Evolutionary conservation across 2,888 invertebrate species (phyloP).

Genomic region (Chymomyza caudatula): DNA sequence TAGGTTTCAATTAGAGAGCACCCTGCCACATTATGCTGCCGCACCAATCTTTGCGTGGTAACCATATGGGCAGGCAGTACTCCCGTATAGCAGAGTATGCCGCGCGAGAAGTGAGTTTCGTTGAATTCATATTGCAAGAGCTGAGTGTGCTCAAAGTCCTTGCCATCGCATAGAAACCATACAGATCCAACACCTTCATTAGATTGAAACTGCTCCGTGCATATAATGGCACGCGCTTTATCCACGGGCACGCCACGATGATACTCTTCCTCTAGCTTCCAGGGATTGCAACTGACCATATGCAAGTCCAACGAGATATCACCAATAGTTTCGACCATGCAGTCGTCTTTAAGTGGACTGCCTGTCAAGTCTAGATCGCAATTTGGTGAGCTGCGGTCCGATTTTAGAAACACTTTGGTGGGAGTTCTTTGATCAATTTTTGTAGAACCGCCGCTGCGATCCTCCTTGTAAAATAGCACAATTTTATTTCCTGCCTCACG

Average conservation of each 20-base stretch:
- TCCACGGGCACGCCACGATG: conserved; percentile 65
- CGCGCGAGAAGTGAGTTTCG: conserved; percentile 60
- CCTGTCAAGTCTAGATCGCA: conserved; percentile 73
- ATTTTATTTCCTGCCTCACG: conserved; percentile 55
- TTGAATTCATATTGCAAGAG: conserved; percentile 69
- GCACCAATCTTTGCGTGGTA: conserved; percentile 56
- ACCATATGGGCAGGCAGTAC: conserved; percentile 54
- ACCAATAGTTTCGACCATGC: conserved; percentile 67
- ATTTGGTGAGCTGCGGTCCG: conserved; percentile 14
- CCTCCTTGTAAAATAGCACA: conserved; percentile 62
- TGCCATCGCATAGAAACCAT: conserved; percentile 83
- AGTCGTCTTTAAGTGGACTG: conserved; percentile 76
- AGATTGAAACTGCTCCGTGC: conserved; percentile 60
- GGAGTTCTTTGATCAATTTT: conserved; percentile 27
- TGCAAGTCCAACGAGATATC: conserved; percentile 68
- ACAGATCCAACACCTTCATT: conserved; percentile 71
- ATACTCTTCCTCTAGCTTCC: conserved; percentile 72
- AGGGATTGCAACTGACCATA: conserved; percentile 56
- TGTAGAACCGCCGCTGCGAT: conserved; percentile 27
- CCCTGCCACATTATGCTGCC: conserved; percentile 53
- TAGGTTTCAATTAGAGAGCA: conserved; percentile 44
- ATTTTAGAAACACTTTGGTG: conserved; percentile 13
- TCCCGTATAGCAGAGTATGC: conserved; percentile 68
- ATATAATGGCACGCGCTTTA: conserved; percentile 66
- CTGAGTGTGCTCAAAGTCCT: conserved; percentile 79